These are phyloP conservation scores for Tretioscincus oriximinensis DNA, from an alignment of 2,113 vertebrate species.

Conservation along the genomic window DNA sequence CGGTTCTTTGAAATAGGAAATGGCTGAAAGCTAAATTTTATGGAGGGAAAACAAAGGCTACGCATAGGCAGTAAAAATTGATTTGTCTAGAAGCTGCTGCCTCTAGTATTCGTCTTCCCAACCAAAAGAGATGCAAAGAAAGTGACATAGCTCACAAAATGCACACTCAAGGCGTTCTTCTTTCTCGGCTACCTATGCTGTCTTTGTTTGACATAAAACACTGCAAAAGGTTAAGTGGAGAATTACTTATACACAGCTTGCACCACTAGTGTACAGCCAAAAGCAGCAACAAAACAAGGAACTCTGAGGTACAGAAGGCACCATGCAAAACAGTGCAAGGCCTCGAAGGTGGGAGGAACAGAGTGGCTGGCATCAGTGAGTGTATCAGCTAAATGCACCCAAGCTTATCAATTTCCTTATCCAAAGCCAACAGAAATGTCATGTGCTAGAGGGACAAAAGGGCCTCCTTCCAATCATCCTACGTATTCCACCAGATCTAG, in stretches of 20 bases:
- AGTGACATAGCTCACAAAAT: constrained; percentile 39
- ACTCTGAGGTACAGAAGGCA: constrained; percentile 56
- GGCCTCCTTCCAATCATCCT: constrained; percentile 9
- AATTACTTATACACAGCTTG: constrained; percentile 49
- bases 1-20: neutral
- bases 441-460: constrained; percentile 15
- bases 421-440: neutral
- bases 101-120: rapidly evolving
- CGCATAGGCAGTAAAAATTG: neutral
- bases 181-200: neutral
- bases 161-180: neutral
- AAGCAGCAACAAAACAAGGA: constrained; percentile 67
- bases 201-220: neutral
- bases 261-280: constrained; percentile 52
- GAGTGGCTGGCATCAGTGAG: constrained; percentile 19
- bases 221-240: neutral
- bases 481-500: rapidly evolving
- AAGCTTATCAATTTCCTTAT: constrained; percentile 43
- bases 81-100: constrained; percentile 34
- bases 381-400: constrained; percentile 46
- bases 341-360: constrained; percentile 30
- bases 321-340: constrained; percentile 59
- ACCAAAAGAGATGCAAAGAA: constrained; percentile 33
- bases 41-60: neutral
- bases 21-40: neutral